Evolutionary conservation across 2,113 vertebrate species (phyloP), one percentile per base, ranked within the genome.

Genomic region (Myiozetetes cayanensis): DNA sequence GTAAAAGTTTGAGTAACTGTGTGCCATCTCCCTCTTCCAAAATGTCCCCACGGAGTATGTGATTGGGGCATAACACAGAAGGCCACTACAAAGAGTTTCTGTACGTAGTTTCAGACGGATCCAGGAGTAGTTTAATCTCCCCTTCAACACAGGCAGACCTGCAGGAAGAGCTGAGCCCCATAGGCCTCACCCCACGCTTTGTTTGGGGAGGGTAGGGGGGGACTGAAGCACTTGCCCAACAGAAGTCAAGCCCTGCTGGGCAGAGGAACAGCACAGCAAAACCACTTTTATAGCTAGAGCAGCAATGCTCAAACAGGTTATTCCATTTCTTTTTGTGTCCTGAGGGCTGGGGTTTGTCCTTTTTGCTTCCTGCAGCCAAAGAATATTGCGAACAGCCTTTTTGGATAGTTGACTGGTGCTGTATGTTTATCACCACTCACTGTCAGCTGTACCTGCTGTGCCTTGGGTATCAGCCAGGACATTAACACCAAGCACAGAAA

Each of bases 81-180:
- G 85, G 81, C 74, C 80, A 94, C 92, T 82, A 93, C 65, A 78
- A 94, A 94, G 92, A 96, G 82, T 65, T 96, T 96, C 65, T 83
- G 63, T 73, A 39, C 75, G 22, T 84, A 53, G 94, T 94, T 96
- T 94, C 94, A 96, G 93, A 85, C 14, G 44, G 75, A 95, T 91
- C 77, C 94, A 96, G 94, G 75, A 91, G 52, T 61, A 50, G 50
- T 44, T 49, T 11, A 79, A 87, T 58, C 62, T 85, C 93, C 75
- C 91, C 75, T 90, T 95, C 75, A 83, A n/a, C 43, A 33, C 91
- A 41, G 50, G 14, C 35, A 50, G 55, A 4, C 3, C 30, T 62
- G 83, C 67, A 80, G 46, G 10, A 2, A 46, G 3, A 44, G 15
- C 73, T 67, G 55, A 74, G 91, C 65, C 84, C 84, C 85, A 41